Conservation (phyloP, 2,797 vertebrate genomes). For the Enteromius argenteus region DNA sequence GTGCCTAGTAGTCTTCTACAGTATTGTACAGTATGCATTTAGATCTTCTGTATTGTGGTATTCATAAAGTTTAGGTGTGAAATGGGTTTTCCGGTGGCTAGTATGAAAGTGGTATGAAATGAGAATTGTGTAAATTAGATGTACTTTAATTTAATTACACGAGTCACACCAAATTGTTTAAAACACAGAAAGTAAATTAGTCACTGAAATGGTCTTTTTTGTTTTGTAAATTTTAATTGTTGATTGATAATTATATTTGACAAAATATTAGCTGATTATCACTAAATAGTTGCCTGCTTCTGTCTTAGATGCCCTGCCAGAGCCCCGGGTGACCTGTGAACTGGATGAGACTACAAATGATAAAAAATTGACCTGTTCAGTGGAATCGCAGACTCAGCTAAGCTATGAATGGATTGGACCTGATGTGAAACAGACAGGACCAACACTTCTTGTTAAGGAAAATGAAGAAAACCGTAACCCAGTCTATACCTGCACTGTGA, state of each 20-base stretch:
- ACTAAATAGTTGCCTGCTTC: background rate
- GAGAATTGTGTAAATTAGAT: background rate
- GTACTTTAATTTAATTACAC: background rate
- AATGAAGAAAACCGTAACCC: background rate
- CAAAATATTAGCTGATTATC: background rate
- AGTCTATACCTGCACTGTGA: conserved; percentile 18
- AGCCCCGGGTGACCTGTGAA: conserved; percentile 25
- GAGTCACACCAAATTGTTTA: background rate
- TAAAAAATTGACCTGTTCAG: background rate
- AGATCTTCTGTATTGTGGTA: background rate
- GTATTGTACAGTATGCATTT: background rate
- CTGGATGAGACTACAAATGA: background rate
- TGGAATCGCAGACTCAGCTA: background rate
- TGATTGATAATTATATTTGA: background rate
- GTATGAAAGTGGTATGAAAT: background rate
- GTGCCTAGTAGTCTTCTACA: background rate
- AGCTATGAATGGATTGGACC: conserved; percentile 28
- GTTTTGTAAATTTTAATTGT: background rate
- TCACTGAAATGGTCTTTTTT: too few relatives aligned
- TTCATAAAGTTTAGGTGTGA: background rate
- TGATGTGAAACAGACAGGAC: rapidly evolving
- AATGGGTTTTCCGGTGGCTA: background rate
- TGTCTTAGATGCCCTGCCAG: conserved; percentile 11
- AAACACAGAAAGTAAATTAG: background rate
- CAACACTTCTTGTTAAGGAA: background rate